Conservation (phyloP, 2,888 invertebrate genomes). For the Lissonota sp. region DNA sequence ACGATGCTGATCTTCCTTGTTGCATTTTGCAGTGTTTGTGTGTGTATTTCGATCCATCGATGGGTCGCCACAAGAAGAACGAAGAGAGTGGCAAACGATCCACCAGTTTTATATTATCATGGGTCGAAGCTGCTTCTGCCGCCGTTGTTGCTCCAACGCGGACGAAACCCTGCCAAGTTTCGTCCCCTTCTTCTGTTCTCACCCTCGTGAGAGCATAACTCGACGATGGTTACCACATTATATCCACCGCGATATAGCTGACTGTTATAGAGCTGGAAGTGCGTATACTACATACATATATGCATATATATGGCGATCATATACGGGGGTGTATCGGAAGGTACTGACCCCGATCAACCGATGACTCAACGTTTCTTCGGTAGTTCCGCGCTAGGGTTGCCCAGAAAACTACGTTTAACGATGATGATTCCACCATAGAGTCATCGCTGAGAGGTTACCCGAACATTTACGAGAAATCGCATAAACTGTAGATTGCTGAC, state of each 20-base stretch:
- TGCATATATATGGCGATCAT: background rate
- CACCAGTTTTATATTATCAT: conserved; percentile 1
- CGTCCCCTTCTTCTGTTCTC: conserved; percentile 15
- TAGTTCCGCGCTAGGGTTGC: background rate
- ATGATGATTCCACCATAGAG: conserved; percentile 21
- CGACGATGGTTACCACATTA: conserved; percentile 41
- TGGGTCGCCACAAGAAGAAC: background rate
- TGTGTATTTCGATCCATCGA: background rate
- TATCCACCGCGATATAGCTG: background rate
- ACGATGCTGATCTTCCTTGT: conserved; percentile 43
- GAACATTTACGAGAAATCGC: conserved; percentile 11
- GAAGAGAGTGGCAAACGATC: background rate
- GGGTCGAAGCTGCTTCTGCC: conserved; percentile 18
- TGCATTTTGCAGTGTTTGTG: background rate
- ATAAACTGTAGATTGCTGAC: background rate
- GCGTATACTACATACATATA: too few species aligned
- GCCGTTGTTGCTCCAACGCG: conserved; percentile 10
- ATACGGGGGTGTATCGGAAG: conserved; percentile 4
- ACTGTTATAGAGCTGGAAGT: background rate
- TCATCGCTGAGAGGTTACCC: background rate
- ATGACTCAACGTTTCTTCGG: conserved; percentile 10
- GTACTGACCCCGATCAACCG: conserved; percentile 23
- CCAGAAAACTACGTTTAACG: conserved; percentile 3
- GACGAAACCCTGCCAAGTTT: conserved; percentile 48
- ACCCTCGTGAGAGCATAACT: conserved; percentile 21